These are phyloP conservation scores for Helicoverpa zea DNA, from an alignment of 1,140 invertebrate genomes.

Conservation along the genomic window DNA sequence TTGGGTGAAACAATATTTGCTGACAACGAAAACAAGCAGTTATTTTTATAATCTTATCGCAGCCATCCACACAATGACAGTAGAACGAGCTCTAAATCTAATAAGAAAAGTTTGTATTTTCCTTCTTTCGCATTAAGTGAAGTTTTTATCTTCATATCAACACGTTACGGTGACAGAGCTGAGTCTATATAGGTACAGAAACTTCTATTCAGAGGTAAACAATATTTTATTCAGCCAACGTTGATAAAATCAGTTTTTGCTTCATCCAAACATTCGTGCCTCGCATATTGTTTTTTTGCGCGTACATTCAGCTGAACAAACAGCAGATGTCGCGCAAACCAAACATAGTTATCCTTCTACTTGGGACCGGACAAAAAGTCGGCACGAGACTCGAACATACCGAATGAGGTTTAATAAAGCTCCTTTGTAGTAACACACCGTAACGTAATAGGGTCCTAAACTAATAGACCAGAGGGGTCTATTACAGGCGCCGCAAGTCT, in stretches of 20 bases:
- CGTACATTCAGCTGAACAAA: conserved; percentile 62
- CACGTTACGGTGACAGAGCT: conserved; percentile 28
- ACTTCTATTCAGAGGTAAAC: conserved; percentile 42
- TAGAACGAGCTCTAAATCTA: conserved; percentile 14
- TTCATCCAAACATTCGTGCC: conserved; percentile 49
- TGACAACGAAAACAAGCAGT: conserved; percentile 14
- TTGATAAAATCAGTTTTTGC: conserved; percentile 64
- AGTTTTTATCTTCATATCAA: conserved; percentile 46
- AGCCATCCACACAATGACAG: neutral
- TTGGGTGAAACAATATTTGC: conserved; percentile 15
- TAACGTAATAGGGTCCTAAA: conserved; percentile 81
- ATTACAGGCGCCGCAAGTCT: conserved; percentile 58
- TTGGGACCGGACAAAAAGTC: conserved; percentile 61
- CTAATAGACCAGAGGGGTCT: conserved; percentile 75
- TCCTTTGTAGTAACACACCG: conserved; percentile 71
- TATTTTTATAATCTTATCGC: conserved; percentile 9
- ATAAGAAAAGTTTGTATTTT: conserved; percentile 26
- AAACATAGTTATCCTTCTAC: conserved; percentile 67
- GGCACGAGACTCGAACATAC: conserved; percentile 49
- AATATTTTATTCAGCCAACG: conserved; percentile 54
- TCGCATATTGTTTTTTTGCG: conserved; percentile 59
- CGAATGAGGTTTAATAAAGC: conserved; percentile 70
- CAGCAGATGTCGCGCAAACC: conserved; percentile 62
- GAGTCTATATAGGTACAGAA: conserved; percentile 10
- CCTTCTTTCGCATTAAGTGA: conserved; percentile 27